Conservation (phyloP, 2,888 invertebrate genomes). For the Oegoconia quadripuncta region DNA sequence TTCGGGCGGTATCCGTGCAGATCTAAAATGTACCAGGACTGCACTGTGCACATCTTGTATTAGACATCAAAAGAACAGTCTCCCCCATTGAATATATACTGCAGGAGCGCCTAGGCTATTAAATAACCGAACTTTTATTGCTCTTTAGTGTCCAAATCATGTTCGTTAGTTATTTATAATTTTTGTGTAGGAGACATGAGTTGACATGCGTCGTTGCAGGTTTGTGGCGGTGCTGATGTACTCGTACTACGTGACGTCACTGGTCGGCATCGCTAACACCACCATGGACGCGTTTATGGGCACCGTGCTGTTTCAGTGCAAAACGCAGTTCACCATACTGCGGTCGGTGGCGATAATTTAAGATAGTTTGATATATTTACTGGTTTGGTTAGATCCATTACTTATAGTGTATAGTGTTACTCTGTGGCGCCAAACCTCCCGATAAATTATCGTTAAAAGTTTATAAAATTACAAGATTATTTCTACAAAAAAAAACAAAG, state of each 20-base stretch:
- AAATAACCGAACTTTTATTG: not conserved
- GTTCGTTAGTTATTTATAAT: not conserved
- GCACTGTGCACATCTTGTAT: not conserved
- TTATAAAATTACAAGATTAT: no score
- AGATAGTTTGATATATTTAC: not conserved
- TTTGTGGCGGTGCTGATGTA: conserved; percentile 50
- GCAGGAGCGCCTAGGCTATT: not conserved
- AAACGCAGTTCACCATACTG: conserved; percentile 54
- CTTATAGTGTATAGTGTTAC: no score
- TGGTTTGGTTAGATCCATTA: no score
- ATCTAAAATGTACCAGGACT: no score
- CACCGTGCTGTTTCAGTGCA: conserved; percentile 56
- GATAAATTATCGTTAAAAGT: no score
- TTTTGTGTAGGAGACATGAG: not conserved
- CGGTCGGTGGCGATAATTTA: conserved; percentile 32
- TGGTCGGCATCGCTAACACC: conserved; percentile 68
- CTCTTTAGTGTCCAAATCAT: not conserved
- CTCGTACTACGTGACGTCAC: conserved; percentile 60
- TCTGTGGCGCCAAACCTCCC: no score
- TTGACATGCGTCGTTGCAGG: conserved; percentile 39
- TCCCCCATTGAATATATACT: not conserved
- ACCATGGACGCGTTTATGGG: conserved; percentile 70
- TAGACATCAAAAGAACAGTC: not conserved
- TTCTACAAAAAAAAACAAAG: no score
- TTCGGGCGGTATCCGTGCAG: no score